These are phyloP conservation scores for Parelbella ahira DNA, from an alignment of 2,888 invertebrate genomes.

Conservation along the genomic window DNA sequence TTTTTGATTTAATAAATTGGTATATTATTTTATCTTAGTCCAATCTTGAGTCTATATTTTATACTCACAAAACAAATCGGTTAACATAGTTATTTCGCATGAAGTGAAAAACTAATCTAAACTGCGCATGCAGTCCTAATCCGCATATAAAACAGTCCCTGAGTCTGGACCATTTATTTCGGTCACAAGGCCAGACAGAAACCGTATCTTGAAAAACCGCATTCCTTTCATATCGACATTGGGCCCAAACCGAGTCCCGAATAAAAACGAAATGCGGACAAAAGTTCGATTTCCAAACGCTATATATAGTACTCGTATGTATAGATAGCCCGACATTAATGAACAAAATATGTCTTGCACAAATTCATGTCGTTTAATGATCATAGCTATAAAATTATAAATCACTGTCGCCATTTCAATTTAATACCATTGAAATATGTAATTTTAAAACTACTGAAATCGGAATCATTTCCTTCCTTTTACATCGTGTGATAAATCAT, in stretches of 20 bases:
- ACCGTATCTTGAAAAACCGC: conserved; percentile 18
- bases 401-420: too few species aligned
- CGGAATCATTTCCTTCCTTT: too few species aligned
- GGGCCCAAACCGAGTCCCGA: conserved; percentile 18
- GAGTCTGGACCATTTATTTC: conserved; percentile 18
- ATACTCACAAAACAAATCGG: conserved; percentile 1
- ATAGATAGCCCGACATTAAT: too few species aligned
- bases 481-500: too few species aligned
- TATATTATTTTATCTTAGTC: conserved; percentile 4
- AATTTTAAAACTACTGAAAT: too few species aligned
- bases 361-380: too few species aligned
- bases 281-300: conserved; percentile 3
- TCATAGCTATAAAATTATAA: too few species aligned
- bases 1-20: conserved; percentile 6
- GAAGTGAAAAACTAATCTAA: conserved; percentile 17
- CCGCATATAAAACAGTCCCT: conserved; percentile 17
- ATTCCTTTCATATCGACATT: conserved; percentile 17
- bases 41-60: conserved; percentile 17
- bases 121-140: conserved; percentile 13
- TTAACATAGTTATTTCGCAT: neutral
- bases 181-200: conserved; percentile 23
- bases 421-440: too few species aligned
- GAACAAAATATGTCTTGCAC: too few species aligned
- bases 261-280: conserved; percentile 5
- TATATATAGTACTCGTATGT: too few species aligned